Conservation (phyloP, 2,888 invertebrate genomes). For the Scaptomyza reducta region DNA sequence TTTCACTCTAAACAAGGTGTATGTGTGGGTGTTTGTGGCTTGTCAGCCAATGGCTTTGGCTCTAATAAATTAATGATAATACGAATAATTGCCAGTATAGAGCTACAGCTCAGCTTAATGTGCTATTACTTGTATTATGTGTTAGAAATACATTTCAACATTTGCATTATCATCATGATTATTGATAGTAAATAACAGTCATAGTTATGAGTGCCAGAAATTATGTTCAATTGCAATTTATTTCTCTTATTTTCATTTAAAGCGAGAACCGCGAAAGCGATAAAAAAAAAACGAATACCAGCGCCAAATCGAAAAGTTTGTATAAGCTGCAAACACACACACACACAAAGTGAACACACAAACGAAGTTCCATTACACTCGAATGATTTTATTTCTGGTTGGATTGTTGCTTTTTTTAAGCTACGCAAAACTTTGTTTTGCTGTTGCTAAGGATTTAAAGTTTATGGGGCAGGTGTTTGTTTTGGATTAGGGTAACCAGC, state of each 20-base stretch:
- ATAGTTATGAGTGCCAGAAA: slow-evolving; percentile 9
- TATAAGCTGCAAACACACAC: slow-evolving; percentile 19
- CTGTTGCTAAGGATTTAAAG: slow-evolving; percentile 64
- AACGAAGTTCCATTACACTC: slow-evolving; percentile 58
- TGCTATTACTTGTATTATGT: slow-evolving; percentile 14
- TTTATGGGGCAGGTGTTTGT: slow-evolving; percentile 73
- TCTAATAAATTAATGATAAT: slow-evolving; percentile 76
- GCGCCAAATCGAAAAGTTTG: slow-evolving; percentile 65
- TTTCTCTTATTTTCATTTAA: slow-evolving; percentile 41
- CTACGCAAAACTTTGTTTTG: slow-evolving; percentile 61
- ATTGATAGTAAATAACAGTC: slow-evolving; percentile 9
- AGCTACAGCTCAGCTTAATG: slow-evolving; percentile 32
- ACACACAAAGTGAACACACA: slow-evolving; percentile 17
- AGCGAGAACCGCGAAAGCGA: slow-evolving; percentile 17
- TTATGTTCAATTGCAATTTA: slow-evolving; percentile 16
- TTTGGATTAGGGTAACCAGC: slow-evolving; percentile 49
- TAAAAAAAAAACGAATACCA: slow-evolving; percentile 53
- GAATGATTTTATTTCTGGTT: slow-evolving; percentile 71
- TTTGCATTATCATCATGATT: slow-evolving; percentile 18
- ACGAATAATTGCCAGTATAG: slow-evolving; percentile 34
- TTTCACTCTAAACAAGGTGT: slow-evolving; percentile 21
- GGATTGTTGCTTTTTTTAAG: slow-evolving; percentile 55
- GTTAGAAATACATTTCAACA: slow-evolving; percentile 7
- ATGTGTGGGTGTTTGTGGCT: not conserved
- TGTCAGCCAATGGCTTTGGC: slow-evolving; percentile 47